A percentile compares a stretch with the other conserved stretches of the same genome.
Conservation (phyloP, 2,113 vertebrate species). For the Larimichthys crocea region DNA sequence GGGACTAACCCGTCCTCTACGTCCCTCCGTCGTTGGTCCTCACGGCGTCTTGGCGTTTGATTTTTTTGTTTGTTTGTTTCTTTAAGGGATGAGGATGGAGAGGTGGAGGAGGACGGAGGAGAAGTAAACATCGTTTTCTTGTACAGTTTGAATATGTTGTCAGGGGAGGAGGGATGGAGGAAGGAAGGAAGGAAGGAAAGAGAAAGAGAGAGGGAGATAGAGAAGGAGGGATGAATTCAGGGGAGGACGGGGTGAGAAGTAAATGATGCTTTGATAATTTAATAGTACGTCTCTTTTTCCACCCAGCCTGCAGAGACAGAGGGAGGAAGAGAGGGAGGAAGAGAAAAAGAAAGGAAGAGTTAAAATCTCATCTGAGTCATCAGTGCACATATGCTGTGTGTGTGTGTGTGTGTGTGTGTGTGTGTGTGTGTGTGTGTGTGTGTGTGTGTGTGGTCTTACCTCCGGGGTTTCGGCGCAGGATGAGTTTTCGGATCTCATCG, state of each 20-base stretch:
- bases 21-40: slow-evolving; percentile 65
- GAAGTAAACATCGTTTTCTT: slow-evolving; percentile 69
- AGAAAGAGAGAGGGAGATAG: slow-evolving; percentile 4
- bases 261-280: slow-evolving; percentile 80
- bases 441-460: slow-evolving; percentile 75
- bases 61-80: slow-evolving; percentile 36
- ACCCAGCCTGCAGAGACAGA: slow-evolving; percentile 85
- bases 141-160: slow-evolving; percentile 42
- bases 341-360: slow-evolving; percentile 19
- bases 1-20: slow-evolving; percentile 34
- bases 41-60: slow-evolving; percentile 58
- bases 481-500: slow-evolving; percentile 93
- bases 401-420: background rate
- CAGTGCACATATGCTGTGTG: background rate
- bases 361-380: background rate
- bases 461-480: slow-evolving; percentile 93
- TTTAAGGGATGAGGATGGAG: slow-evolving; percentile 42
- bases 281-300: slow-evolving; percentile 90
- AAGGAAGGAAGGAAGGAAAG: slow-evolving; percentile 4
- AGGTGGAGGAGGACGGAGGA: slow-evolving; percentile 19
- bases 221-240: slow-evolving; percentile 42
- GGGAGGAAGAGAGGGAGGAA: slow-evolving; percentile 12
- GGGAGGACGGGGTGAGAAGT: slow-evolving; percentile 53
- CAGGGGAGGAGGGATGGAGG: slow-evolving; percentile 11
- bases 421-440: background rate